Evolutionary conservation across 1,140 invertebrate species (phyloP).

Genomic region (Zaprionus africanus): DNA sequence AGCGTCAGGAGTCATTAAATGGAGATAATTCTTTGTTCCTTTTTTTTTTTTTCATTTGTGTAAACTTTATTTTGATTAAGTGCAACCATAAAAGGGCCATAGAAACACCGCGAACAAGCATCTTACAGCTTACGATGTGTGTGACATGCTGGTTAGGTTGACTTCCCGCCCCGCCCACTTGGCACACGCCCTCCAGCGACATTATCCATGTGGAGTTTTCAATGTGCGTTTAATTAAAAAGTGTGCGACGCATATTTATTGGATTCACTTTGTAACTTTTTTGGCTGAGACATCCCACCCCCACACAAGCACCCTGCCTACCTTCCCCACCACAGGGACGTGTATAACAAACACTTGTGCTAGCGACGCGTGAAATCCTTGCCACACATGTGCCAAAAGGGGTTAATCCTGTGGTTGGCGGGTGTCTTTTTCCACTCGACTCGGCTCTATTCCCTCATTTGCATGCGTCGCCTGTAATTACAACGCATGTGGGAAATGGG

Average conservation of each 20-base stretch:
- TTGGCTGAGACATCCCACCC: neutral
- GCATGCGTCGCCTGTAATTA: conserved; percentile 54
- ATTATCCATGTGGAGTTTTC: conserved; percentile 20
- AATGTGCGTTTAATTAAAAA: conserved; percentile 62
- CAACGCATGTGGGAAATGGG: conserved; percentile 30
- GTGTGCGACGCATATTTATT: conserved; percentile 41
- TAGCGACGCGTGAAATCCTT: conserved; percentile 52
- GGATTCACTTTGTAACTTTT: conserved; percentile 62
- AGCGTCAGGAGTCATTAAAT: neutral
- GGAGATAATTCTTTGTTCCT: neutral
- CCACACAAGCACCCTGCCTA: neutral
- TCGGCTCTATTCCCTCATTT: conserved; percentile 28
- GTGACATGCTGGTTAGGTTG: conserved; percentile 4
- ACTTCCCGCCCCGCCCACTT: neutral
- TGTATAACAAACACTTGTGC: conserved; percentile 35
- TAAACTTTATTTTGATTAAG: conserved; percentile 48
- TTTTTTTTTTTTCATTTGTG: conserved; percentile 28
- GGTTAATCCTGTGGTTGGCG: conserved; percentile 60
- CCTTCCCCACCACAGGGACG: neutral
- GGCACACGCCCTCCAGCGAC: neutral
- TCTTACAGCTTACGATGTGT: conserved; percentile 2
- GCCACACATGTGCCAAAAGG: conserved; percentile 58
- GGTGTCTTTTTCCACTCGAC: conserved; percentile 49
- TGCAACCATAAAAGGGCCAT: conserved; percentile 40
- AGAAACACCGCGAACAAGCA: conserved; percentile 11